phyloP scores from a whole-genome alignment of 2,888 invertebrate species.

The Hydrotaea cyrtoneurina region DNA sequence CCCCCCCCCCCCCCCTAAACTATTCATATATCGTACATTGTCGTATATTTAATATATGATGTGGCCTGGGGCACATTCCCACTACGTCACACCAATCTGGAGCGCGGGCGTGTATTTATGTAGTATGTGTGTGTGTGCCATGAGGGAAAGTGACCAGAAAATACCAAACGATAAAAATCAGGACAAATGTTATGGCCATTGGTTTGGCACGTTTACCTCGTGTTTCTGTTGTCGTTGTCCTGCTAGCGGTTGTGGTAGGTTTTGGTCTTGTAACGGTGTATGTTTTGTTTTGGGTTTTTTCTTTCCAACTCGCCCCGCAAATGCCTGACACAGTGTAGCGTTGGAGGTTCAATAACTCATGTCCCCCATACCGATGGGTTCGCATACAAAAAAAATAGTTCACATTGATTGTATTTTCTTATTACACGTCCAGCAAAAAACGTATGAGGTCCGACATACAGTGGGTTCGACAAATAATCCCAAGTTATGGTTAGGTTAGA shows the following conservation, averaged over 20 bases:
- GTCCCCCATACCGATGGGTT: background rate
- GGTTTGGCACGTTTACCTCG: constrained; percentile 1
- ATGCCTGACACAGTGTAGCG: background rate
- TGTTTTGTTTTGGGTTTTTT: too few species aligned
- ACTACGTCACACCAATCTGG: too few species aligned
- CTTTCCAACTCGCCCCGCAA: too few species aligned
- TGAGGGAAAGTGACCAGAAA: constrained; percentile 9
- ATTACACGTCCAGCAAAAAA: too few species aligned
- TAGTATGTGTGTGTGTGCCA: background rate
- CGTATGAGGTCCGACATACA: too few species aligned
- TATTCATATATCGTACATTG: background rate
- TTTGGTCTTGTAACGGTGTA: background rate
- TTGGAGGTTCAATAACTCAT: background rate
- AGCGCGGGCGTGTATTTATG: background rate
- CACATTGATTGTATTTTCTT: too few species aligned
- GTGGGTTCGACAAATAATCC: too few species aligned
- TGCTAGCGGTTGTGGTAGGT: background rate
- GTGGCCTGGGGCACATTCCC: background rate
- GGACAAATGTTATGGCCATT: constrained; percentile 15
- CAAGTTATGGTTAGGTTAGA: too few species aligned
- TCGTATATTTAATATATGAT: background rate
- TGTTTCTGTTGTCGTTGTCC: background rate
- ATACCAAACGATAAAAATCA: background rate
- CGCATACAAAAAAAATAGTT: background rate
- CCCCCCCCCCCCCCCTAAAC: background rate